Percentiles rank a stretch among this genome's conserved stretches.
Evolutionary conservation across 1,140 invertebrate species (phyloP).

Genomic region (Hydropsyche tenuis): DNA sequence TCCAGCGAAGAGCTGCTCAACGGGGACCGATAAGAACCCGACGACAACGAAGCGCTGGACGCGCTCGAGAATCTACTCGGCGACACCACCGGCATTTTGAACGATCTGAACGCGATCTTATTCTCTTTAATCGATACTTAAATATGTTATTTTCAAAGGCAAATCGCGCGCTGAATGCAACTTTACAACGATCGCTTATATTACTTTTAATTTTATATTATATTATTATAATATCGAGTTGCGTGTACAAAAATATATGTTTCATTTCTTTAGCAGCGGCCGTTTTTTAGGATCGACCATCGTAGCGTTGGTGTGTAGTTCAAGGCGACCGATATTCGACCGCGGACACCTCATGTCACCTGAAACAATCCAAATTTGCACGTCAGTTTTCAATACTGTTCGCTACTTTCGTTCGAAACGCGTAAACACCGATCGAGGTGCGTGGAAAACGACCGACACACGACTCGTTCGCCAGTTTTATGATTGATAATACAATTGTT

Average conservation of each 20-base stretch:
- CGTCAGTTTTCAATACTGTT: neutral
- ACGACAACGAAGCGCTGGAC: slow-evolving; percentile 54
- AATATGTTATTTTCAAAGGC: slow-evolving; percentile 12
- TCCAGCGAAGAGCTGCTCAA: slow-evolving; percentile 60
- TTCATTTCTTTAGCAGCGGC: slow-evolving; percentile 42
- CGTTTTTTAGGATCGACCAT: slow-evolving; percentile 33
- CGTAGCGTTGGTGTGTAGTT: slow-evolving; percentile 29
- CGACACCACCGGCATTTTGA: slow-evolving; percentile 67
- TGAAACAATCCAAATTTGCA: slow-evolving; percentile 36
- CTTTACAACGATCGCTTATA: neutral
- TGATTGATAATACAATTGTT: slow-evolving; percentile 21
- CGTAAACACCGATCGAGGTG: neutral
- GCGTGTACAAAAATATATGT: slow-evolving; percentile 32
- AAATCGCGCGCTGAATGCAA: slow-evolving; percentile 16
- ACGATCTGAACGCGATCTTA: slow-evolving; percentile 5
- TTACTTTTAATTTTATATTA: too few species aligned
- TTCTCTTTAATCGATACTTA: neutral
- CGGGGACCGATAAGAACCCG: slow-evolving; percentile 62
- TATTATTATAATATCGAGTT: neutral
- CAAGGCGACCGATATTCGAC: slow-evolving; percentile 38
- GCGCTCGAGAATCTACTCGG: slow-evolving; percentile 59
- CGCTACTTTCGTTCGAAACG: too few species aligned
- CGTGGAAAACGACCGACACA: neutral
- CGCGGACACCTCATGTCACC: slow-evolving; percentile 47
- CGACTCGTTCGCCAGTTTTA: neutral